Evolutionary conservation across 2,888 invertebrate species (phyloP), one percentile per base, ranked within the genome.

Genomic region (Caenorhabditis auriculariae): DNA sequence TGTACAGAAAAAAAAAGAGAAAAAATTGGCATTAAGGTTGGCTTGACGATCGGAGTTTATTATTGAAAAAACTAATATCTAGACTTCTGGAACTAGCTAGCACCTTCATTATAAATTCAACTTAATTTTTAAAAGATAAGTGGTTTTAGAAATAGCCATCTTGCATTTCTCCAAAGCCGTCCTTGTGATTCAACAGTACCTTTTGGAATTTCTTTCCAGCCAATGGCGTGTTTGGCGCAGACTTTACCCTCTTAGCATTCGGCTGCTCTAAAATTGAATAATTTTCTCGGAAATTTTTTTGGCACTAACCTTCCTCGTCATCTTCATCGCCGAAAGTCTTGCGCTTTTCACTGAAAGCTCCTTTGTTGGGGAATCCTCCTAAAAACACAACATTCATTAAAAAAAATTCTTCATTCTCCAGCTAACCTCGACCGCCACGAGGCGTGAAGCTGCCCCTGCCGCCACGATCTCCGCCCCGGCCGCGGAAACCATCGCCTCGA

Each of bases 241-340:
- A 46, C 41, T 52, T 46, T 17, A 43, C 12, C 41, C 54, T 61
- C 39, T 49, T 45, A 28, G 7, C 19, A 19, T 38, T 46, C 27
- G 15, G n/a, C n/a, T 26, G 46, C 7, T 28, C 2, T 3, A 17
- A 26, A 15, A 12, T 12, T 32, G 12, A 7, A 32, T 9, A 32
- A 12, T 32, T 32, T 9, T 12, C 32, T 12, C 15, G 32, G 12
- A 15, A 7, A 32, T 32, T 9, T 12, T 32, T 12, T 9, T 43
- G 51, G 23, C 60, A 47, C 21, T 54, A 58, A 12, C 46, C 53
- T 5, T 69, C 64, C 38, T 65, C 69, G 7, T 68, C 68, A 9
- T 66, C 71, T 21, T 70, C 67, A 28, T 60, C 62, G 4, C 46
- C 57, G 38, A 61, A 67, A 2, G 46, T 27, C 47, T 61, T 67